These are phyloP conservation scores for Columba janthina DNA, from an alignment of 2,113 vertebrate genomes.

Conservation along the genomic window DNA sequence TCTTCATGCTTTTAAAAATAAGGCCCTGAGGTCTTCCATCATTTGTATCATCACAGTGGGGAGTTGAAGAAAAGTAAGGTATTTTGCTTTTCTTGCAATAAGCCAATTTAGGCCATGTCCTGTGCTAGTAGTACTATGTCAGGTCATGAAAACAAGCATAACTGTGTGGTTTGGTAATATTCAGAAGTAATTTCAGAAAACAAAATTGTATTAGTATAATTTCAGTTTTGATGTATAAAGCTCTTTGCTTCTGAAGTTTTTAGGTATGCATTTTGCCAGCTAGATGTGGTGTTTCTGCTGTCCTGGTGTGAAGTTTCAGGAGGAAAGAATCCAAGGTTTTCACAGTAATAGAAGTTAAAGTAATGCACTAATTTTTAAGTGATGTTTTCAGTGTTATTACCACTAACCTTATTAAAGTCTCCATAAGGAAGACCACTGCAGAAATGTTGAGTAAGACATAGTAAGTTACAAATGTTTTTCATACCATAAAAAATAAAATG, in stretches of 20 bases:
- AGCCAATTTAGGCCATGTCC: background rate
- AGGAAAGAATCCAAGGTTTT: background rate
- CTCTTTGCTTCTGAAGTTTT: background rate
- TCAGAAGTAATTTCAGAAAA: background rate
- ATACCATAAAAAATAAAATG: background rate
- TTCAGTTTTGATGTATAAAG: background rate
- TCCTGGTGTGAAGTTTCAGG: background rate
- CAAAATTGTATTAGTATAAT: background rate
- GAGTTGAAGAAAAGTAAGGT: background rate
- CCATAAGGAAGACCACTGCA: background rate
- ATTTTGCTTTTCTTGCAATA: constrained; percentile 11
- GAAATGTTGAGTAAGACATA: background rate
- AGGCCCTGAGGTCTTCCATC: background rate
- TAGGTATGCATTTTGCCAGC: background rate
- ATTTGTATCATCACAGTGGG: background rate
- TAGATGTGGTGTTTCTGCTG: background rate
- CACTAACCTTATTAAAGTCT: background rate
- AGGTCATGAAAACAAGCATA: background rate
- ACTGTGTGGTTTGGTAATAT: background rate
- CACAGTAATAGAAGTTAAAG: background rate
- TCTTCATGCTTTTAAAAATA: constrained; percentile 32
- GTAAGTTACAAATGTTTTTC: background rate
- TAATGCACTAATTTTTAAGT: background rate
- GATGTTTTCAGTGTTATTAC: background rate
- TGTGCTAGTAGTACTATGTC: background rate